Percentiles rank a stretch among this genome's conserved stretches.
phyloP scores from a whole-genome alignment of 2,797 vertebrate species.

The Gastrophryne carolinensis region DNA sequence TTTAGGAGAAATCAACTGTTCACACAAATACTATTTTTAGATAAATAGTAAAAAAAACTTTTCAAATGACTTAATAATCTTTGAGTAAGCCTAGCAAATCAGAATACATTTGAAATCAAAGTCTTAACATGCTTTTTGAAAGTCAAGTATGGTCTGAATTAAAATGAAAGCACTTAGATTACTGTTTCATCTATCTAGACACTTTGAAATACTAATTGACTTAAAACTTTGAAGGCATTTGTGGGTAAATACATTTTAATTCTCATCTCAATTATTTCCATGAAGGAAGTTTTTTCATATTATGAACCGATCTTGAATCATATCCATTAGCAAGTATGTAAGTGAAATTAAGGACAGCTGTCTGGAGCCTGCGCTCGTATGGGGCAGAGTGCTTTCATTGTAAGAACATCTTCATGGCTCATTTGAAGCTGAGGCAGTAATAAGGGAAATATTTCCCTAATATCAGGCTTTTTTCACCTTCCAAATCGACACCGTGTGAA shows the following conservation, averaged over 20 bases:
- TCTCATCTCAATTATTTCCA: conserved; percentile 60
- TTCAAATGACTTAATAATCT: conserved; percentile 10
- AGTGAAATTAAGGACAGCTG: conserved; percentile 86
- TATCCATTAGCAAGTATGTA: conserved; percentile 80
- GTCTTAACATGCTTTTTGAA: conserved; percentile 16
- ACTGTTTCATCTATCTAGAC: conserved; percentile 34
- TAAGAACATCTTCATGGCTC: conserved; percentile 73
- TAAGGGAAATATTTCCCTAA: conserved; percentile 87
- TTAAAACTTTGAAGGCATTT: conserved; percentile 63
- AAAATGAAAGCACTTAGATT: conserved; percentile 34
- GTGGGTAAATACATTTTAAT: conserved; percentile 58
- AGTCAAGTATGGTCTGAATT: conserved; percentile 26
- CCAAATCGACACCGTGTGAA: conserved; percentile 56
- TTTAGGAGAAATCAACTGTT: background rate
- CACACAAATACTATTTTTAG: background rate
- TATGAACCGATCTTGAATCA: conserved; percentile 68
- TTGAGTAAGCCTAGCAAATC: background rate
- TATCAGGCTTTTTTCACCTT: conserved; percentile 47
- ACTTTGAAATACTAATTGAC: conserved; percentile 59
- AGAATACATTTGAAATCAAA: conserved; percentile 39
- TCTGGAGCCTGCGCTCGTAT: conserved; percentile 77
- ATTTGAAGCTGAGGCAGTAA: conserved; percentile 91
- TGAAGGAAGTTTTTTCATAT: conserved; percentile 58
- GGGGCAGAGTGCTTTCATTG: conserved; percentile 82
- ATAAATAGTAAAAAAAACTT: background rate